Base-by-base conservation (phyloP, 2,113 vertebrate species). In the Mandrillus leucophaeus region DNA sequence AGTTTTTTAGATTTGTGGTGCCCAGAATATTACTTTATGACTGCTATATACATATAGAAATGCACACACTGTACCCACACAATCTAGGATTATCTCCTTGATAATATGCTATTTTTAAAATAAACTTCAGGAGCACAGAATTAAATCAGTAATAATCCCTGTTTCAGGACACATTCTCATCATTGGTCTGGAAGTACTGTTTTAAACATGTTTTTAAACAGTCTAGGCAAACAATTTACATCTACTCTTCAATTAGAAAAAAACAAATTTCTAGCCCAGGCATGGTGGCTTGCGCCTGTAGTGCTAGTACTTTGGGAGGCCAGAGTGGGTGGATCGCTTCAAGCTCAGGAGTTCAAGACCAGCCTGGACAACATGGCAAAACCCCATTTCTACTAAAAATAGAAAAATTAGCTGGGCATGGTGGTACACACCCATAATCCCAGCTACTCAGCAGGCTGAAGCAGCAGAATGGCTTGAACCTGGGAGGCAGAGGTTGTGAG, bases 121-220 rank as follows among this genome's bases (percentile, higher is more conserved):
- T 59, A 57, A 48, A 68, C 50, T 16, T 90, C 43, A 68, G 35
- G 35, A 91, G n/a, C 59, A 93, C 40, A 79, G 38, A 89, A 55
- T 87, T 57, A 89, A 95, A 93, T 88, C 30, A 55, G 2, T 76
- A 59, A 25, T 59, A 22, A 66, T 72, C 27, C 11, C 20, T 61
- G 2, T 32, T 25, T 95, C n/a, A 1, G 78, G 55, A 94, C 22
- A 68, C 14, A 52, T 57, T 70, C 18, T 96, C 82, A 92, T 76
- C 9, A 50, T 20, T 95, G 70, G 64, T 50, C 59, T 97, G 70
- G 30, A 83, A 93, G 70, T 78, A 8, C 50, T 85, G 43, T 85
- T 76, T 79, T 82, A 72, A 97, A 89, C 30, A 35, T 35, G 6
- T 76, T 94, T 96, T 92, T 80, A 45, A 93, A 93, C 12, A 61